phyloP scores from a whole-genome alignment of 2,797 vertebrate genomes.

The Eulemur rubriventer region DNA sequence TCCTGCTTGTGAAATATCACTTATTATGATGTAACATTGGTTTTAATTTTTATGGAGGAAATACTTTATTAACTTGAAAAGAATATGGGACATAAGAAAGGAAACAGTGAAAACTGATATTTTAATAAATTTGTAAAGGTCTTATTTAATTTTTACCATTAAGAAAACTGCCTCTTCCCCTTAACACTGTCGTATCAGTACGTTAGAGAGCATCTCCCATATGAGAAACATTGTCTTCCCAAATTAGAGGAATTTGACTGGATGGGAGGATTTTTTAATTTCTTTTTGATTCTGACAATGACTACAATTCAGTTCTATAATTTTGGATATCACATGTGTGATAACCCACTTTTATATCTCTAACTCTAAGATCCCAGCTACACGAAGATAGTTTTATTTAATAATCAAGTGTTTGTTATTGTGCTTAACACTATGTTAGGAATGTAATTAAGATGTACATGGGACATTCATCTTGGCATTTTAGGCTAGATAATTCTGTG shows the following conservation, averaged over 20 bases:
- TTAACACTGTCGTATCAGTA: neutral
- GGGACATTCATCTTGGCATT: neutral
- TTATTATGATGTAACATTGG: slow-evolving; percentile 26
- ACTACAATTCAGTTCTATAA: neutral
- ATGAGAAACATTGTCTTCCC: neutral
- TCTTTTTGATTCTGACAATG: neutral
- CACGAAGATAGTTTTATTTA: neutral
- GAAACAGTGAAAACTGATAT: neutral
- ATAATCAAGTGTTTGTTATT: neutral
- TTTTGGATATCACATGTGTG: neutral
- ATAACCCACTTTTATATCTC: neutral
- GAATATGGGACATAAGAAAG: neutral
- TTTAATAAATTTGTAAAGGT: slow-evolving; percentile 5
- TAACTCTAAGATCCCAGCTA: neutral
- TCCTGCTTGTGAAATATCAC: slow-evolving; percentile 63
- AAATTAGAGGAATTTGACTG: neutral
- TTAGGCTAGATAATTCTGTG: neutral
- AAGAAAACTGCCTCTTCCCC: neutral
- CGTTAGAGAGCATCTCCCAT: neutral
- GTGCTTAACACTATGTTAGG: neutral
- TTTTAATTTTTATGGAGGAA: slow-evolving; percentile 60
- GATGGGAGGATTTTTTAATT: neutral
- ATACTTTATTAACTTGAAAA: slow-evolving; percentile 54
- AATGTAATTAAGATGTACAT: neutral
- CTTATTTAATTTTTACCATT: neutral